Percentiles rank a stretch among this genome's conserved stretches.
Conservation (phyloP, 2,797 vertebrate genomes). For the Pogoniulus pusillus region DNA sequence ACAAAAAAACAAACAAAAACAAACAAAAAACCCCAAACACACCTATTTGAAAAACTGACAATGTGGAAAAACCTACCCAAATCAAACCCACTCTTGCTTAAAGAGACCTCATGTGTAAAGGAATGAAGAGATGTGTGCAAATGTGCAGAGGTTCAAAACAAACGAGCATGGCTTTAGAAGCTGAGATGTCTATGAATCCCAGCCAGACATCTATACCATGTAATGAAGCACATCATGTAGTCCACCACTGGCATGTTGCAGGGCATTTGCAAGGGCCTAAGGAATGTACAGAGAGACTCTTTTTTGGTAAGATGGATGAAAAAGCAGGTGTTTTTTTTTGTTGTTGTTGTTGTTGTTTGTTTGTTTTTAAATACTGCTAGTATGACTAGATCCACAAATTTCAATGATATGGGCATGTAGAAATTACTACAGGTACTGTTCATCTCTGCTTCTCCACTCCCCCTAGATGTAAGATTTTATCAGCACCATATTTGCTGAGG, state of each 20-base stretch:
- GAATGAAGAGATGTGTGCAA: not conserved
- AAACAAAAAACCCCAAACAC: too few relatives aligned
- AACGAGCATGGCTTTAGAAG: not conserved
- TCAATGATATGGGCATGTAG: not conserved
- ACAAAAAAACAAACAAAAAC: too few relatives aligned
- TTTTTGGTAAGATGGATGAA: not conserved
- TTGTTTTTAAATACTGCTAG: not conserved
- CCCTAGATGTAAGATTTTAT: not conserved
- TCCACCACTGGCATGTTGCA: not conserved
- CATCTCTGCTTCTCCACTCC: not conserved
- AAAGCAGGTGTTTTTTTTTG: not conserved
- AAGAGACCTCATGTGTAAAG: not conserved
- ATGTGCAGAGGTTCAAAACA: not conserved
- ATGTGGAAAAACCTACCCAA: not conserved
- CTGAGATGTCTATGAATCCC: not conserved
- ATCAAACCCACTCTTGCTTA: not conserved
- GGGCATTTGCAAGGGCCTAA: not conserved
- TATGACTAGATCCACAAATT: not conserved
- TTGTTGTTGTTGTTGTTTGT: too few relatives aligned
- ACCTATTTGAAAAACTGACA: not conserved
- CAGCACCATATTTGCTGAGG: not conserved
- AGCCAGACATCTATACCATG: not conserved
- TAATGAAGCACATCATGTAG: not conserved
- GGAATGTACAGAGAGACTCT: not conserved
- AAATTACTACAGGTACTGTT: not conserved